Percentiles rank a stretch among this genome's conserved stretches.
Evolutionary conservation across 2,113 vertebrate species (phyloP).

Genomic region (Platichthys flesus): DNA sequence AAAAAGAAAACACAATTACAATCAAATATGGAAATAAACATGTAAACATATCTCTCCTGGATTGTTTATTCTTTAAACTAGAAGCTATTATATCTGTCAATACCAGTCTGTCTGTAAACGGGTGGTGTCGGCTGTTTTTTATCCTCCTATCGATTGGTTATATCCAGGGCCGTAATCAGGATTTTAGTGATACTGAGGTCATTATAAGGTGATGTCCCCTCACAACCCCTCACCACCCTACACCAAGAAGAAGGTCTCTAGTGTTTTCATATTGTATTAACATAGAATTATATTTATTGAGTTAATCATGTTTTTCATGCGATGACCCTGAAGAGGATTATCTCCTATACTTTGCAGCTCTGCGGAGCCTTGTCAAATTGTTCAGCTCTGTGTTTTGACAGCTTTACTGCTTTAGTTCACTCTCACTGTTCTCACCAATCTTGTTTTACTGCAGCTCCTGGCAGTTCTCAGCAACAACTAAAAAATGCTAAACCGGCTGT

Average conservation of each 20-base stretch:
- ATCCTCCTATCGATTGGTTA: background rate
- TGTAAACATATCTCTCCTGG: too few species aligned
- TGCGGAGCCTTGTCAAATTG: background rate
- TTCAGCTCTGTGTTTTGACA: slow-evolving; percentile 1
- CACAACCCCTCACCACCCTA: background rate
- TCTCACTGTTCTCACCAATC: too few species aligned
- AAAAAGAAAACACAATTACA: too few species aligned
- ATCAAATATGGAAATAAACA: too few species aligned
- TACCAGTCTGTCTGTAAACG: too few species aligned
- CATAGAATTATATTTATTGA: background rate
- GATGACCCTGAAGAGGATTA: background rate
- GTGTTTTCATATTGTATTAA: background rate
- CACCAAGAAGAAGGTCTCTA: background rate
- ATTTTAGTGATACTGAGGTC: background rate
- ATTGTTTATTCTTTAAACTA: too few species aligned
- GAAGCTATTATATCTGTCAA: too few species aligned
- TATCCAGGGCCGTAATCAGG: background rate
- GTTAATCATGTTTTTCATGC: too few species aligned
- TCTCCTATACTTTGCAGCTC: background rate
- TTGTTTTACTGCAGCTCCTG: background rate
- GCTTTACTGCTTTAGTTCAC: background rate
- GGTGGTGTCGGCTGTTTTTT: too few species aligned
- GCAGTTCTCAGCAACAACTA: background rate
- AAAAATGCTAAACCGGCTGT: background rate
- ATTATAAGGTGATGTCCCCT: background rate